Evolutionary conservation across 2,888 invertebrate species (phyloP).

Genomic region (Nyleta sp.): DNA sequence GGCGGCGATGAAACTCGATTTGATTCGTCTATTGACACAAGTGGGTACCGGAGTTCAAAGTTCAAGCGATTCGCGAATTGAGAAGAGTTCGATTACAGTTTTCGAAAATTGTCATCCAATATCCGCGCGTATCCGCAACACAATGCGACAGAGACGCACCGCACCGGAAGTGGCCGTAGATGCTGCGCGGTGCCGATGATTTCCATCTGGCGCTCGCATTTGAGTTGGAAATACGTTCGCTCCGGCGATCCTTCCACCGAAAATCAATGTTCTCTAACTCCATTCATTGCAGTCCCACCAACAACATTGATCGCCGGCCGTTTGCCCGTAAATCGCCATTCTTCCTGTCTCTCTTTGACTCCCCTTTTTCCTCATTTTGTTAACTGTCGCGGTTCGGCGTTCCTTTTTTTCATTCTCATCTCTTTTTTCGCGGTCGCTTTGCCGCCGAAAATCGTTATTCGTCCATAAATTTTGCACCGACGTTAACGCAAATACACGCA

Average conservation of each 20-base stretch:
- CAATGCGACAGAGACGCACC: slow-evolving; percentile 50
- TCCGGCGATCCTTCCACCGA: slow-evolving; percentile 45
- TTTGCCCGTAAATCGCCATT: slow-evolving; percentile 59
- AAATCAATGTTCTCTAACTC: slow-evolving; percentile 56
- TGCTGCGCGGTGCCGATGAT: slow-evolving; percentile 45
- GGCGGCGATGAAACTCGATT: slow-evolving; percentile 39
- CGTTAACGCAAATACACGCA: slow-evolving; percentile 66
- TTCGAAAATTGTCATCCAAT: slow-evolving; percentile 64
- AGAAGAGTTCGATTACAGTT: slow-evolving; percentile 63
- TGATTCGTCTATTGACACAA: slow-evolving; percentile 49
- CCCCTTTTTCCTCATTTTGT: slow-evolving; percentile 59
- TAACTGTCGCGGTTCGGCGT: slow-evolving; percentile 63
- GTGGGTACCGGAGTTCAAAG: slow-evolving; percentile 45
- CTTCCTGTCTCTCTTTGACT: slow-evolving; percentile 31
- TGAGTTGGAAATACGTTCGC: slow-evolving; percentile 51
- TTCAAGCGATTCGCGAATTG: slow-evolving; percentile 53
- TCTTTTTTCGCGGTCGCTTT: slow-evolving; percentile 62
- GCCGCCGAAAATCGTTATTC: slow-evolving; percentile 72
- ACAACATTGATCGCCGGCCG: slow-evolving; percentile 56
- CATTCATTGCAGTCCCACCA: slow-evolving; percentile 34
- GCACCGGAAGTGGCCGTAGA: slow-evolving; percentile 57
- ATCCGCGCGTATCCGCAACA: slow-evolving; percentile 56
- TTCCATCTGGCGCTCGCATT: slow-evolving; percentile 60
- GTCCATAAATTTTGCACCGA: slow-evolving; percentile 73
- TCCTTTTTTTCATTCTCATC: slow-evolving; percentile 49